Base-by-base conservation (phyloP, 2,113 vertebrate species). In the Trichechus manatus region DNA sequence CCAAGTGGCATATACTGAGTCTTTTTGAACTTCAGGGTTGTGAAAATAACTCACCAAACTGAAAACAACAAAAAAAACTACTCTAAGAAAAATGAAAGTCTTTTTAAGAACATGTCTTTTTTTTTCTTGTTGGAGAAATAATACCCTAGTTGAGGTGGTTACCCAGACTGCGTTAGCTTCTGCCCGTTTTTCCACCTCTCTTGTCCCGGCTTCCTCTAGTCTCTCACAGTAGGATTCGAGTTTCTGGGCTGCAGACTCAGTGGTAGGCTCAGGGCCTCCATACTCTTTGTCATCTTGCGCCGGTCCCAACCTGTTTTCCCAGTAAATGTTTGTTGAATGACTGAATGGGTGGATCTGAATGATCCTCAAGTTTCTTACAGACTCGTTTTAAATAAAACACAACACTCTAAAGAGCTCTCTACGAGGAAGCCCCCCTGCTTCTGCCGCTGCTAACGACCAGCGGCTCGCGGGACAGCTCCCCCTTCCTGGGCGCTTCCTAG, bases 321-420 rank as follows among this genome's bases (percentile, higher is more conserved):
- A 3, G 29, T 5, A 22, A 2, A 42, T 2, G 2, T 19, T 80
- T 10, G 23, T 10, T 23, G 17, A 3, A 2, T 6, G 53, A 14
- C 4, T 0, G 75, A 47, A 31, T 11, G 47, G 31, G 7, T 3
- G 29, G 50, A 3, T 11, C 5, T 3, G 56, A 25, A 19, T 61
- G 23, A 23, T 19, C 42, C 64, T 23, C 53, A 25, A 44, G 47
- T 72, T 85, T 85, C 92, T 78, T 63, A 33, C 64, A 36, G 59
- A 22, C 87, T 86, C 78, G 89, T 75, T 87, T 95, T 50, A 83
- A 83, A 87, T 93, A 91, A 89, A 91, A 91, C 27, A 42, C 63
- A 10, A 9, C 4, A 13, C 25, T 74, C 79, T 20, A 13, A 3
- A 61, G n/a, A 87, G 56, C n/a, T 27, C 82, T 44, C 50, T 29